Evolutionary conservation across 2,113 vertebrate species (phyloP).

Genomic region (Porphyrio hochstetteri): DNA sequence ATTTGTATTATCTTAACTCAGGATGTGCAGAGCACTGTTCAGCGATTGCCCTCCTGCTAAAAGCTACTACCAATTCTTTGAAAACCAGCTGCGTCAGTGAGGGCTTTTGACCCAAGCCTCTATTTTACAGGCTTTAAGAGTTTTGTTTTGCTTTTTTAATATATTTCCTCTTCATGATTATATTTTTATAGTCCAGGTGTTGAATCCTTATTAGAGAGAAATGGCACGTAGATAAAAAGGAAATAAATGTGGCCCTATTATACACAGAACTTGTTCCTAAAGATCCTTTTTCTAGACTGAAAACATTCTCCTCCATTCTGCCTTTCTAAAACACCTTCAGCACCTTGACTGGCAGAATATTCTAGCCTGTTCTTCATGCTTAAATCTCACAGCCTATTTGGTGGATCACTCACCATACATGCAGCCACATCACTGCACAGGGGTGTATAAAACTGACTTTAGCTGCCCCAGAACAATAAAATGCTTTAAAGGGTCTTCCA

Average conservation of each 20-base stretch:
- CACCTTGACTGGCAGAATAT: neutral
- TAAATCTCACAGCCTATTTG: neutral
- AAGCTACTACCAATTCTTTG: neutral
- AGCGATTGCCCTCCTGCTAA: neutral
- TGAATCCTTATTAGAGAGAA: neutral
- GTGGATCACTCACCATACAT: neutral
- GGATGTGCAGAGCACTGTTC: neutral
- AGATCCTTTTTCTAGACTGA: neutral
- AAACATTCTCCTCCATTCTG: neutral
- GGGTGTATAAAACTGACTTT: neutral
- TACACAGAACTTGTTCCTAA: neutral
- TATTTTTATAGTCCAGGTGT: neutral
- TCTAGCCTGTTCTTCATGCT: neutral
- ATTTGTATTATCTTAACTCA: neutral
- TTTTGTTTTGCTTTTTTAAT: neutral
- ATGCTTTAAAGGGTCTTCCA: neutral
- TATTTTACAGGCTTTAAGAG: neutral
- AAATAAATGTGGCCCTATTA: neutral
- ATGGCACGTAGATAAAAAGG: neutral
- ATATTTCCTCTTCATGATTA: neutral
- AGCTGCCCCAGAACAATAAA: neutral
- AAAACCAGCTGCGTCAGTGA: neutral
- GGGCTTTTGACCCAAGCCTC: neutral
- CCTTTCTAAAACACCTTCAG: neutral
- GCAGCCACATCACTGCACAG: neutral